Evolutionary conservation across 2,113 vertebrate species (phyloP), one percentile per base, ranked within the genome.

Genomic region (Leptodactylus fuscus): DNA sequence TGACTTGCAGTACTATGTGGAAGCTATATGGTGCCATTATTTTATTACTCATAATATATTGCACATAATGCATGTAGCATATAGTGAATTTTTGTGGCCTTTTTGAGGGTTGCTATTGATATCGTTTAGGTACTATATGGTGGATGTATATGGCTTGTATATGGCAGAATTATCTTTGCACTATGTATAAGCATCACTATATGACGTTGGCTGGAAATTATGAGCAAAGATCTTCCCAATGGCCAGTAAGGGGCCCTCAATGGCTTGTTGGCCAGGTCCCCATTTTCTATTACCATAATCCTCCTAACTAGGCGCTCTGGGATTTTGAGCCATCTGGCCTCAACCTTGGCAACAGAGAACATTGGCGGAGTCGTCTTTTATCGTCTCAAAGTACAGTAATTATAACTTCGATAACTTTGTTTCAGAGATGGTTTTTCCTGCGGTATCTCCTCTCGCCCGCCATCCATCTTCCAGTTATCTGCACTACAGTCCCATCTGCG

Each of bases 391-490:
- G 65, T 69, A 38, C 34, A 36, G 65, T 36, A 69, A 69, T 69
- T 69, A 69, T 69, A 69, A 69, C 18, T 38, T 8, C 16, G 65
- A 69, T 69, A 38, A 69, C 32, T 69, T 69, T 36, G 18, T 69
- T 69, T 69, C 22, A 22, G 65, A 69, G 6, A 38, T 38, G 36
- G 65, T 38, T 27, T n/a, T 15, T 69, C 29, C 65, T 6, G 5
- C 34, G 3, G 16, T 69, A 38, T 69, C 32, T 69, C 32, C 18
- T 38, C 32, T 38, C 20, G 4, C 65, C 65, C 7, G 34, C 65
- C 34, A 69, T 69, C 65, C 65, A 69, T 69, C 65, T 69, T 69
- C 65, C 27, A 36, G 16, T 69, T 69, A 69, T 69, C 65, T 69
- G 18, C 65, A 69, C 10, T 69, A 69, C 65, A 11, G 18, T 22